Evolutionary conservation across 2,113 vertebrate genomes (phyloP).

Genomic region (Corapipo altera): DNA sequence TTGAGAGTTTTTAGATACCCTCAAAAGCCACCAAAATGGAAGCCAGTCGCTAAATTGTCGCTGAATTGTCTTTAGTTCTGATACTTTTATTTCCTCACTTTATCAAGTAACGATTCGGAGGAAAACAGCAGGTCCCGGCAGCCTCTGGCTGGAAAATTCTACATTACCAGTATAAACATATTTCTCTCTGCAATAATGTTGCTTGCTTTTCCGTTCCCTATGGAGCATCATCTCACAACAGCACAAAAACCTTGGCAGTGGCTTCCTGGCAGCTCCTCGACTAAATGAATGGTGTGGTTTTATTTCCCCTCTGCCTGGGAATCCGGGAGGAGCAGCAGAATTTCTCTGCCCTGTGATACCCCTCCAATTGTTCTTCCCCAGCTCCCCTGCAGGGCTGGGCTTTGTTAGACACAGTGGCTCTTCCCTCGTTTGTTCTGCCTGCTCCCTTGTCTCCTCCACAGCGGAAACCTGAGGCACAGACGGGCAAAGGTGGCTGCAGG

Average conservation of each 20-base stretch:
- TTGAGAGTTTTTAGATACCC: neutral
- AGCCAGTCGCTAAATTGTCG: neutral
- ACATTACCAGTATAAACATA: neutral
- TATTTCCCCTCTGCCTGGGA: neutral
- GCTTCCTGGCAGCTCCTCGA: neutral
- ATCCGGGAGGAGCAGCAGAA: neutral
- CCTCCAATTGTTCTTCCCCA: neutral
- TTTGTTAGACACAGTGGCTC: neutral
- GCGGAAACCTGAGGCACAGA: neutral
- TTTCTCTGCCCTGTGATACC: neutral
- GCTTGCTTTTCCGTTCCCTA: neutral
- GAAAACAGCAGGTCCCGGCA: neutral
- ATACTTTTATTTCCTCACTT: neutral
- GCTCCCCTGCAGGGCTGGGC: rapidly evolving
- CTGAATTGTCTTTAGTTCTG: neutral
- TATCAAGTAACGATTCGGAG: neutral
- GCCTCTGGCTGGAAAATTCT: neutral
- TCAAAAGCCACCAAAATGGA: neutral
- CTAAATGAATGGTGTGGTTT: neutral
- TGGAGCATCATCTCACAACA: neutral
- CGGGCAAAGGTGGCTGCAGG: neutral
- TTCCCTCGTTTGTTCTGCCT: neutral
- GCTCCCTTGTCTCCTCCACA: neutral
- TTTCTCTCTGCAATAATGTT: neutral
- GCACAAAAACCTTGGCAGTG: neutral